Evolutionary conservation across 2,888 invertebrate species (phyloP).

Genomic region (Stenurella melanura): DNA sequence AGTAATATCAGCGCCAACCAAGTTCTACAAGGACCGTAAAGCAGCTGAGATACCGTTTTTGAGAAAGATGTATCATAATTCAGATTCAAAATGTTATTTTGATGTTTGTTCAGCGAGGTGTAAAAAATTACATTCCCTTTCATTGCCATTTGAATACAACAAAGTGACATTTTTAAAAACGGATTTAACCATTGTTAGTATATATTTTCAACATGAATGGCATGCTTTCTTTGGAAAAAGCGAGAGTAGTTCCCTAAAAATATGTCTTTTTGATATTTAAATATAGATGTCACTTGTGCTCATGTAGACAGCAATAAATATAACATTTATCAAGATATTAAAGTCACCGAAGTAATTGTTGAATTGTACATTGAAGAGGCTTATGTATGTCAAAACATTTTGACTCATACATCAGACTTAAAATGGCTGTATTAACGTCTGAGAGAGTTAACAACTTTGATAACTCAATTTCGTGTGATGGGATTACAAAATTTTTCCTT

Average conservation of each 20-base stretch:
- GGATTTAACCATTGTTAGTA: constrained; percentile 49
- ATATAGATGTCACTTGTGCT: constrained; percentile 32
- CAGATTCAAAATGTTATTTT: background rate
- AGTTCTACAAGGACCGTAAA: background rate
- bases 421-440: constrained; percentile 39
- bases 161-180: constrained; percentile 57
- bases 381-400: constrained; percentile 62
- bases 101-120: constrained; percentile 14
- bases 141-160: constrained; percentile 10
- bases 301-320: constrained; percentile 46
- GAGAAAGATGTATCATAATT: constrained; percentile 20
- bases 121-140: constrained; percentile 13
- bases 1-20: too few species aligned
- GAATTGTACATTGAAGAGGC: constrained; percentile 49
- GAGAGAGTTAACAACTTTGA: constrained; percentile 53
- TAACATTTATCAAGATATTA: constrained; percentile 48
- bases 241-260: constrained; percentile 41
- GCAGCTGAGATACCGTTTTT: background rate
- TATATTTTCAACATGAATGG: constrained; percentile 21
- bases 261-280: constrained; percentile 41
- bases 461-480: constrained; percentile 52
- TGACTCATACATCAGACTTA: constrained; percentile 65
- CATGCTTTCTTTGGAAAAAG: constrained; percentile 28
- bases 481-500: constrained; percentile 38
- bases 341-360: constrained; percentile 44